Percentiles rank a stretch among this genome's conserved stretches.
These are phyloP conservation scores for Bombycilla garrulus DNA, from an alignment of 2,113 vertebrate genomes.

Conservation along the genomic window DNA sequence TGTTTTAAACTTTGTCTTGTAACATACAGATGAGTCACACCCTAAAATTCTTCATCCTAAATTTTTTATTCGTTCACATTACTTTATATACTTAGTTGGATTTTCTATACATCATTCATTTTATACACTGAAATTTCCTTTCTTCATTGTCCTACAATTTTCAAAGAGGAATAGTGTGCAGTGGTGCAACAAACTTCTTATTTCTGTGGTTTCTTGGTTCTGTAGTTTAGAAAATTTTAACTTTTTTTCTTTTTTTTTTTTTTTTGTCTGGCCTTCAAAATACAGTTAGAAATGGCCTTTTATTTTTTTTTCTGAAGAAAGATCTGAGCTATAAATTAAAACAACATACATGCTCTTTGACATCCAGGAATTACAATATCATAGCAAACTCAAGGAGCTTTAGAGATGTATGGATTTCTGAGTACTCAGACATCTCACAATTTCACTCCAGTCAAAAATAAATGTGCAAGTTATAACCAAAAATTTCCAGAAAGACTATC, in stretches of 20 bases:
- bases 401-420: not conserved
- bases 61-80: not conserved
- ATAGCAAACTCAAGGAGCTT: not conserved
- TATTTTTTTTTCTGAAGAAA: not conserved
- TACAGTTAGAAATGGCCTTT: not conserved
- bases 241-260: not conserved
- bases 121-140: not conserved
- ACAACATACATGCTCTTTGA: not conserved
- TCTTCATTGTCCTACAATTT: not conserved
- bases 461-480: not conserved
- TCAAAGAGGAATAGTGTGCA: not conserved
- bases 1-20: not conserved
- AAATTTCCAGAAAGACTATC: not conserved
- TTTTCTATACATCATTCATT: not conserved
- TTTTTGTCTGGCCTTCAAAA: not conserved
- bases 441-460: not conserved
- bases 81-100: not conserved
- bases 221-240: conserved; percentile 4
- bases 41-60: not conserved
- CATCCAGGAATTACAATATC: not conserved
- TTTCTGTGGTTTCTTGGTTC: conserved; percentile 48
- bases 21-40: not conserved
- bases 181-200: conserved; percentile 22
- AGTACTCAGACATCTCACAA: not conserved
- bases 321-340: not conserved